A percentile compares a stretch with the other conserved stretches of the same genome.
These are phyloP conservation scores for Spisula solida DNA, from an alignment of 2,888 invertebrate genomes.

Conservation along the genomic window DNA sequence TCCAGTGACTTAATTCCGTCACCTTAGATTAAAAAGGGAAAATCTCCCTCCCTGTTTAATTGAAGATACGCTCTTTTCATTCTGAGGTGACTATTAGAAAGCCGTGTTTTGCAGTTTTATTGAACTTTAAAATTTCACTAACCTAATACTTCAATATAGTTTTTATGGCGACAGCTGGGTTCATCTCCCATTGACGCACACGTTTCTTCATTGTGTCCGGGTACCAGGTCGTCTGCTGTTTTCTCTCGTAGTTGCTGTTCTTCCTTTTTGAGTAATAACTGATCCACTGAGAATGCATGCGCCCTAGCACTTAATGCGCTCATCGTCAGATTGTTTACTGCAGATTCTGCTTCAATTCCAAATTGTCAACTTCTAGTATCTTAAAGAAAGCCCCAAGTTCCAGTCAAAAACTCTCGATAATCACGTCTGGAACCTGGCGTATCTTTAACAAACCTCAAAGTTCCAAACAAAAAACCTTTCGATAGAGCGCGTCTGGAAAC, in stretches of 20 bases:
- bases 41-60: no score
- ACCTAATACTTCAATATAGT: conserved; percentile 58
- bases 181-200: conserved; percentile 70
- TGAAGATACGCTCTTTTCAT: no score
- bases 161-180: conserved; percentile 61
- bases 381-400: background rate
- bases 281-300: conserved; percentile 77
- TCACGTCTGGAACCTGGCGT: no score
- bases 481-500: background rate
- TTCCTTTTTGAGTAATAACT: conserved; percentile 66
- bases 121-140: conserved; percentile 11
- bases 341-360: background rate
- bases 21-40: no score
- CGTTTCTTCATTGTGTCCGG: conserved; percentile 33
- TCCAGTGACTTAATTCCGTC: no score
- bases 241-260: background rate
- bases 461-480: no score
- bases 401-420: background rate
- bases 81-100: no score
- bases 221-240: background rate
- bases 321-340: conserved; percentile 6
- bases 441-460: no score
- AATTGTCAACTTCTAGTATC: background rate
- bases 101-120: background rate
- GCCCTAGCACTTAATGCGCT: conserved; percentile 74